A percentile compares a stretch with the other conserved stretches of the same genome.
Conservation (phyloP, 2,888 invertebrate genomes). For the Bombylius major region DNA sequence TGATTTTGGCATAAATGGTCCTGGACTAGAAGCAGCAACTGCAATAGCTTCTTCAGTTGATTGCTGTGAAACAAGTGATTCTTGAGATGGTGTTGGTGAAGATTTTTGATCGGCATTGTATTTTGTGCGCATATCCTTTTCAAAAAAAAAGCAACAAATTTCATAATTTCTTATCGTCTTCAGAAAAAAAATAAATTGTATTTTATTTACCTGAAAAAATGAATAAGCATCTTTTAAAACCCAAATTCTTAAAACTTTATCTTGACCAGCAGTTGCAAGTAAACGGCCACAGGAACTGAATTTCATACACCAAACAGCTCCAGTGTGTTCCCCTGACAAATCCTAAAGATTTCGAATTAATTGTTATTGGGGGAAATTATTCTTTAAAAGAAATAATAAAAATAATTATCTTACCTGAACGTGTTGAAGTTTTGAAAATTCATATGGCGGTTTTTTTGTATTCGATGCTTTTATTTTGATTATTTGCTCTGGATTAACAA, state of each 20-base stretch:
- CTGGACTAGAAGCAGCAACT: constrained; percentile 46
- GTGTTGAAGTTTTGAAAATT: constrained; percentile 83
- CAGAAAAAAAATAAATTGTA: neutral
- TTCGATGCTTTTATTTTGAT: constrained; percentile 89
- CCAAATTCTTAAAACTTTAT: constrained; percentile 89
- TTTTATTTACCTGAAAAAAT: constrained; percentile 61
- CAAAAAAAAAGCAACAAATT: constrained; percentile 8
- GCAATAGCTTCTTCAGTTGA: constrained; percentile 50
- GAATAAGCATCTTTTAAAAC: constrained; percentile 79
- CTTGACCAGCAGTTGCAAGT: constrained; percentile 94
- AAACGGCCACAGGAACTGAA: constrained; percentile 92
- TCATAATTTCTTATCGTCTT: neutral
- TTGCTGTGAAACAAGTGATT: constrained; percentile 72
- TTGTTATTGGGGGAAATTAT: neutral
- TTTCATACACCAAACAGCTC: constrained; percentile 98
- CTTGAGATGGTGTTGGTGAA: constrained; percentile 86
- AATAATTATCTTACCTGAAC: constrained; percentile 49
- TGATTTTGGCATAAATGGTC: constrained; percentile 77
- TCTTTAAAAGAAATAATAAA: neutral
- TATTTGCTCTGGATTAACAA: constrained; percentile 63
- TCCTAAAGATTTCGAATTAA: constrained; percentile 38
- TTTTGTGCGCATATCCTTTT: constrained; percentile 86
- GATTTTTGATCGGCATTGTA: constrained; percentile 80
- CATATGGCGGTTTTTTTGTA: constrained; percentile 93
- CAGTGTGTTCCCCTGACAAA: constrained; percentile 69